Base-by-base conservation (phyloP, 1,140 invertebrate species). In the Steinernema feltiae region DNA sequence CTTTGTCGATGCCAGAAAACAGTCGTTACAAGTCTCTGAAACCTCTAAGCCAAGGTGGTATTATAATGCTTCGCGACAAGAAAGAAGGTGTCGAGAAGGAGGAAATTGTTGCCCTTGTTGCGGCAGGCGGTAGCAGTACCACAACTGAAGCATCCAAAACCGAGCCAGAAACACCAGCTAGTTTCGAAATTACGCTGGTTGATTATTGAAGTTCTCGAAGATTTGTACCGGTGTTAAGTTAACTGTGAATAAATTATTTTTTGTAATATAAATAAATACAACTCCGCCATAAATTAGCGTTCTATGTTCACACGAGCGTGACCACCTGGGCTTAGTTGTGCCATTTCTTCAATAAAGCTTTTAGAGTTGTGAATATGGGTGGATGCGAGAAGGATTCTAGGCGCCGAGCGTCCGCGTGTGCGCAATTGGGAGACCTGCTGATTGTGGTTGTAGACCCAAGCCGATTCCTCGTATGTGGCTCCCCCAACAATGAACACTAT, bases 401-500 rank as follows among this genome's bases (percentile, higher is more conserved):
- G 53, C 3, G 53, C 24, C 7, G 12, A 7, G 15, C 53, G 53
- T 7, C 53, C 53, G 7, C 53, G 53, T 21, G 53, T 21, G 2
- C 24, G 15, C 53, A 15, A 21, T 27, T 63, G 53, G 53, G 53
- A 21, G 7, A 63, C 24, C 53, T 63, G 53, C 12, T 17, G 53
- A 27, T 63, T 63, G 53, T 17, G 24, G 53, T 63, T 63, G 53
- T 63, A 91, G 3, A 98, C 92, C 69, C 91, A 90, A 1, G 93
- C 86, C 1, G 94, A 92, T 88, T 99, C 97, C 87, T 98, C 97
- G 85, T 96, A 98, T 0, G 97, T 99, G 24, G 92, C 90, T n/a
- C 97, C 97, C 27, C 97, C 97, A 78, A 98, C 90, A 24, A 97
- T 92, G 84, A 98, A 98, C 7, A 97, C 91, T 69, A 99, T 92